Evolutionary conservation across 2,113 vertebrate genomes (phyloP), one percentile per base, ranked within the genome.

Genomic region (Prionailurus viverrinus): DNA sequence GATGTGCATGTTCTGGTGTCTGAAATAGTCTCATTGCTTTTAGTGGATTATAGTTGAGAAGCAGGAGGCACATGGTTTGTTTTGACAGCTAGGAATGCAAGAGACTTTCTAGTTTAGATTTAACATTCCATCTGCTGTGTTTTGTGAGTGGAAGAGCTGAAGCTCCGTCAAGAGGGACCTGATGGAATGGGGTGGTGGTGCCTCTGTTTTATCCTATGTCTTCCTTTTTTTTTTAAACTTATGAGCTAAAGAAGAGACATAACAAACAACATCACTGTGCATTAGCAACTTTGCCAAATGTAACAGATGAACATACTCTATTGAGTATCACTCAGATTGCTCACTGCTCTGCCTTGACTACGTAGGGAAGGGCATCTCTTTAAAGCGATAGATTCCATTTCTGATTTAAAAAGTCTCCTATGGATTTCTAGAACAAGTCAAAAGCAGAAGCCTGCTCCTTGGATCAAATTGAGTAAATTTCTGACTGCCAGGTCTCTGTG

Each of bases 31-130:
- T 81, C 76, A 36, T 81, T 89, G 90, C 79, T 94, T 95, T 97
- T 68, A 51, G 63, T 96, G 94, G 45, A 76, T 97, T 96, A 55
- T 29, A 69, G 58, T 61, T 86, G 91, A 92, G 82, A 97, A 96
- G 65, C 82, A 95, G 81, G 81, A 95, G 95, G 81, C n/a, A n/a
- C 78, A 86, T 89, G 45, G 82, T 66, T 97, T 97, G 90, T 95
- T 97, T 97, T 97, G 95, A 97, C 89, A 97, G 95, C 69, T 73
- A 94, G 89, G 82, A 84, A 93, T 97, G 91, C 80, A 90, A 81
- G 91, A 94, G 51, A 55, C 71, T 76, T 86, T 68, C 68, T 48
- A 81, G 89, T 80, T 95, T 94, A 89, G 94, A 86, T 63, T 92
- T 94, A 92, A 80, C 74, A 41, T 97, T 95, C 96, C 90, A 91